phyloP scores from a whole-genome alignment of 2,888 invertebrate species.

The Eupithecia insigniata region DNA sequence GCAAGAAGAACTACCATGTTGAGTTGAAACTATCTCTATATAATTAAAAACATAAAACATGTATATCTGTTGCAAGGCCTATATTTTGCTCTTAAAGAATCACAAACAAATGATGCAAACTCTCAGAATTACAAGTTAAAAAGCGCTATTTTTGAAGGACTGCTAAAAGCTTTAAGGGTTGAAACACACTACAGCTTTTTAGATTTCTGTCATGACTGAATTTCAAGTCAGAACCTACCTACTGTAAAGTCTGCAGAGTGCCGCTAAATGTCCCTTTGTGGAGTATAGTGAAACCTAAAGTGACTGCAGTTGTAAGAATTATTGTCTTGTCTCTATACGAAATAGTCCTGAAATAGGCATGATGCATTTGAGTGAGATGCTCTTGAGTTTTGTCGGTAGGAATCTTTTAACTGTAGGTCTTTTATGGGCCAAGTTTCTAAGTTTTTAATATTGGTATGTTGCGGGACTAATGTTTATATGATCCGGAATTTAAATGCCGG shows the following conservation, averaged over 20 bases:
- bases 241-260: constrained; percentile 47
- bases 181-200: constrained; percentile 10
- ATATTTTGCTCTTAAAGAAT: neutral
- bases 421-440: neutral
- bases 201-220: constrained; percentile 48
- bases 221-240: constrained; percentile 52
- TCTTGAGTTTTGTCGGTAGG: constrained; percentile 35
- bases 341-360: constrained; percentile 68
- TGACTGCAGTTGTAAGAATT: constrained; percentile 71
- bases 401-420: neutral
- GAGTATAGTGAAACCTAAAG: constrained; percentile 71
- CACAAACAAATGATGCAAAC: neutral
- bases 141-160: neutral
- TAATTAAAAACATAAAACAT: too few relatives aligned
- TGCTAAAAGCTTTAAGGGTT: neutral
- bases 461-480: neutral
- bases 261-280: constrained; percentile 72
- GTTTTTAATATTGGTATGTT: neutral
- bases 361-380: constrained; percentile 60
- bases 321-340: constrained; percentile 72
- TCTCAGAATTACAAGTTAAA: neutral
- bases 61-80: neutral
- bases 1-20: too few relatives aligned
- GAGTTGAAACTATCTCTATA: too few relatives aligned
- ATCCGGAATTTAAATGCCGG: neutral